Evolutionary conservation across 2,888 invertebrate genomes (phyloP).

Genomic region (Synergus itoensis): DNA sequence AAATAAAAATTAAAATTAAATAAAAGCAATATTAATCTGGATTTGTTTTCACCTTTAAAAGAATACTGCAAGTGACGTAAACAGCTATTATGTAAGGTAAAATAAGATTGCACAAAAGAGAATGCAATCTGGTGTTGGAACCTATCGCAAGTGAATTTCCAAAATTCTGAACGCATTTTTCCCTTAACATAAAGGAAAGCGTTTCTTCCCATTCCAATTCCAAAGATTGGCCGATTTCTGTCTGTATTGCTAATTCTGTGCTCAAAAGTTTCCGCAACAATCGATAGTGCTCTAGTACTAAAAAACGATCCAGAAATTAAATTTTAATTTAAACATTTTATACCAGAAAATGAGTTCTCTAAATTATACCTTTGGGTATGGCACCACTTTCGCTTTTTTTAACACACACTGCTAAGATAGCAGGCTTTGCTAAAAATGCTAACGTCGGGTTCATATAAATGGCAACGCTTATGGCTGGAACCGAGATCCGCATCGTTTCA

Average conservation of each 20-base stretch:
- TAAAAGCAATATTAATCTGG: constrained; percentile 44
- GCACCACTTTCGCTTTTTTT: constrained; percentile 56
- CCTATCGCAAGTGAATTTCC: constrained; percentile 73
- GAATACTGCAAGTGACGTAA: constrained; percentile 78
- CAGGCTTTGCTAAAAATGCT: constrained; percentile 84
- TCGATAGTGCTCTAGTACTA: constrained; percentile 67
- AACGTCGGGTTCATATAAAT: constrained; percentile 88
- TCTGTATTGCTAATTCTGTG: constrained; percentile 70
- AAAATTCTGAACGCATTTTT: constrained; percentile 59
- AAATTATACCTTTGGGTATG: constrained; percentile 71
- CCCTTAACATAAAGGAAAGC: constrained; percentile 60
- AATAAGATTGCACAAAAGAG: constrained; percentile 81
- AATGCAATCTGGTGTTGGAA: constrained; percentile 78
- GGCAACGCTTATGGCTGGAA: constrained; percentile 86
- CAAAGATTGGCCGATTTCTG: constrained; percentile 59
- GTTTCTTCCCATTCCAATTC: constrained; percentile 67
- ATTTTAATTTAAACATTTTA: not conserved
- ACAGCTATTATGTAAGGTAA: constrained; percentile 84
- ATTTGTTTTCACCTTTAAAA: constrained; percentile 78
- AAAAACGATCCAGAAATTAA: constrained; percentile 27
- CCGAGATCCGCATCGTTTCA: constrained; percentile 84
- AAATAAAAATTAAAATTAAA: constrained; percentile 18
- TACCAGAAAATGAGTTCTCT: not conserved
- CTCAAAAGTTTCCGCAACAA: constrained; percentile 67
- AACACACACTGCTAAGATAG: constrained; percentile 80